These are phyloP conservation scores for Trichosurus vulpecula DNA, from an alignment of 2,797 vertebrate genomes.

Conservation along the genomic window DNA sequence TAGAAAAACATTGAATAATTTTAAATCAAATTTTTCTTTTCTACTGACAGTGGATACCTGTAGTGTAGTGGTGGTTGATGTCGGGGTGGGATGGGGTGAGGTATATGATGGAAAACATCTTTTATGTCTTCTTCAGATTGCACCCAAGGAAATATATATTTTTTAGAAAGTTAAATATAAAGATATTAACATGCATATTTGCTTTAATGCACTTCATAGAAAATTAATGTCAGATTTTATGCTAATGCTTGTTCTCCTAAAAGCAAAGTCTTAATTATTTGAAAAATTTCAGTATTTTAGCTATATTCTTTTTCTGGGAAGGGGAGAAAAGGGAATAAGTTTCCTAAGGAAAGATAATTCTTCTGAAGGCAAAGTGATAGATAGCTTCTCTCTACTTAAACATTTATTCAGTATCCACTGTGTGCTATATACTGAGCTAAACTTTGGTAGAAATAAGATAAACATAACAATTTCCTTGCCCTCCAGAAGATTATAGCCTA, in stretches of 20 bases:
- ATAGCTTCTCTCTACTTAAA: not conserved
- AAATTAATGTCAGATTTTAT: not conserved
- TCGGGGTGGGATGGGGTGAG: rapidly evolving
- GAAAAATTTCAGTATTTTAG: not conserved
- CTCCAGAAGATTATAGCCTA: too few species aligned
- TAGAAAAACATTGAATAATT: not conserved
- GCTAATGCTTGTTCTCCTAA: not conserved
- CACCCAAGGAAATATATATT: not conserved
- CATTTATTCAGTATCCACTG: not conserved
- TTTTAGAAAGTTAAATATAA: not conserved
- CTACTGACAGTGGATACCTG: not conserved
- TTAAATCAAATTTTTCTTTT: not conserved
- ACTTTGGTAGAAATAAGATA: not conserved
- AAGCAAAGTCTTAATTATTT: not conserved
- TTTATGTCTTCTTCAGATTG: not conserved
- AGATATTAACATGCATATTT: not conserved
- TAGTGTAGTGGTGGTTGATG: not conserved
- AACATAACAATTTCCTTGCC: not conserved
- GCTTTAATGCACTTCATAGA: not conserved
- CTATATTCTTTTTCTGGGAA: not conserved
- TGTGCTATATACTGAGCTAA: not conserved
- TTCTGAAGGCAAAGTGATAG: not conserved
- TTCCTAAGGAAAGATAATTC: not conserved
- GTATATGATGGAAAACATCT: not conserved
- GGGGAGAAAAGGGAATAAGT: not conserved